These are phyloP conservation scores for Ptyas mucosa DNA, from an alignment of 2,113 vertebrate genomes.

Conservation along the genomic window DNA sequence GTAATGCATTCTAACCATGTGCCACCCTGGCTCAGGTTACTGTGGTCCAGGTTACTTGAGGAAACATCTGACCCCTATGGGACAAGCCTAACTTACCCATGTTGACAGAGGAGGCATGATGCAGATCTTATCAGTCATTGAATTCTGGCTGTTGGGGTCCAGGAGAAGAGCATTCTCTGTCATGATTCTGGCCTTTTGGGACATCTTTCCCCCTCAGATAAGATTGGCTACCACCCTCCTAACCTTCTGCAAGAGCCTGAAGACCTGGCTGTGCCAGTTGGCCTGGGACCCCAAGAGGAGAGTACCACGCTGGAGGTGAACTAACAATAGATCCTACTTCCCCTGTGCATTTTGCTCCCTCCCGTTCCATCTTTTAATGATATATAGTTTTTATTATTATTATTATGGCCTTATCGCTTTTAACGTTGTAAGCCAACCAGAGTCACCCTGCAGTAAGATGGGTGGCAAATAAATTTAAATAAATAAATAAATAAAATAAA, in stretches of 20 bases:
- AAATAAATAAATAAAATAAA: background rate
- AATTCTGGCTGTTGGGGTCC: background rate
- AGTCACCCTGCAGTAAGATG: background rate
- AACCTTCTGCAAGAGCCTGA: no score
- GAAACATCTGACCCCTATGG: background rate
- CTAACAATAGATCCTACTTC: background rate
- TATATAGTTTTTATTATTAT: background rate
- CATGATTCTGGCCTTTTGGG: background rate
- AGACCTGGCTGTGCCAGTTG: no score
- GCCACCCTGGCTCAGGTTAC: no score
- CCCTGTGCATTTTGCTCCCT: background rate
- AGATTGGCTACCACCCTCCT: no score
- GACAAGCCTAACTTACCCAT: background rate
- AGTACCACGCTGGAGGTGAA: background rate
- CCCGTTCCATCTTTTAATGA: background rate
- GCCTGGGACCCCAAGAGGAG: background rate
- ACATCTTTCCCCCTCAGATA: background rate
- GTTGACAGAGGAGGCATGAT: background rate
- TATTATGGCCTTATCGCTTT: background rate
- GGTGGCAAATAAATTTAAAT: background rate
- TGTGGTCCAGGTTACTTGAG: background rate
- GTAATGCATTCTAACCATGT: no score
- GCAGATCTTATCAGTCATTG: background rate
- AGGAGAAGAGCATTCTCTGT: background rate
- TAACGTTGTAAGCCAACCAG: background rate